Evolutionary conservation across 2,113 vertebrate genomes (phyloP).

Genomic region (Drymodes brunneopygia): DNA sequence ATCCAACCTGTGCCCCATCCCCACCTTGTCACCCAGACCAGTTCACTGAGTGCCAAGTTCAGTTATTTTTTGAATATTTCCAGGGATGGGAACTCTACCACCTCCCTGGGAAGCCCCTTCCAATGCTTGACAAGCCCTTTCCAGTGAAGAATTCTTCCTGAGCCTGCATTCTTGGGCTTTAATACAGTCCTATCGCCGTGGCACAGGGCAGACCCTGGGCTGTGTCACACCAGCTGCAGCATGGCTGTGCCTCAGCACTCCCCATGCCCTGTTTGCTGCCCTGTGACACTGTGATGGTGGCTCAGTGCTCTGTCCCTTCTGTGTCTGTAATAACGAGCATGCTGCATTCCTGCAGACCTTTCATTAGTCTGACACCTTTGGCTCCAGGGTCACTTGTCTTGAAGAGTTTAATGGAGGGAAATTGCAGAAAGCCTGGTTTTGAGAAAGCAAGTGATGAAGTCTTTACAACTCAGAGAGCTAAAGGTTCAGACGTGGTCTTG

Average conservation of each 20-base stretch:
- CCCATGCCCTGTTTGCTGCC: neutral
- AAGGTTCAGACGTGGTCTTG: neutral
- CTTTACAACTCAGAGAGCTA: neutral
- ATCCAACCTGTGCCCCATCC: neutral
- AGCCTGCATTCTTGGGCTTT: neutral
- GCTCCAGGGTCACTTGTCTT: neutral
- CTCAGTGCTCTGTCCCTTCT: neutral
- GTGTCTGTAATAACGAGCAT: neutral
- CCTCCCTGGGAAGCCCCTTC: neutral
- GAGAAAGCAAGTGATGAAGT: slow-evolving; percentile 36
- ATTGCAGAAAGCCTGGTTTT: slow-evolving; percentile 35
- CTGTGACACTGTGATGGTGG: neutral
- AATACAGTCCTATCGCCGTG: rapidly evolving
- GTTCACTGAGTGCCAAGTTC: no score
- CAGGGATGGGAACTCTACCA: neutral
- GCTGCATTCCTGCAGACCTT: slow-evolving; percentile 24
- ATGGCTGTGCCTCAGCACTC: rapidly evolving
- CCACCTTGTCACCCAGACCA: neutral
- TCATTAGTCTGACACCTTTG: slow-evolving; percentile 54
- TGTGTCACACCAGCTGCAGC: neutral
- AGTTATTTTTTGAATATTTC: neutral
- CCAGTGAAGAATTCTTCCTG: neutral
- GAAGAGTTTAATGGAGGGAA: slow-evolving; percentile 52
- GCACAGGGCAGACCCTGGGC: neutral
- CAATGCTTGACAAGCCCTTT: neutral